These are phyloP conservation scores for Drosophila suzukii DNA, from an alignment of 1,140 invertebrate species.

Conservation along the genomic window DNA sequence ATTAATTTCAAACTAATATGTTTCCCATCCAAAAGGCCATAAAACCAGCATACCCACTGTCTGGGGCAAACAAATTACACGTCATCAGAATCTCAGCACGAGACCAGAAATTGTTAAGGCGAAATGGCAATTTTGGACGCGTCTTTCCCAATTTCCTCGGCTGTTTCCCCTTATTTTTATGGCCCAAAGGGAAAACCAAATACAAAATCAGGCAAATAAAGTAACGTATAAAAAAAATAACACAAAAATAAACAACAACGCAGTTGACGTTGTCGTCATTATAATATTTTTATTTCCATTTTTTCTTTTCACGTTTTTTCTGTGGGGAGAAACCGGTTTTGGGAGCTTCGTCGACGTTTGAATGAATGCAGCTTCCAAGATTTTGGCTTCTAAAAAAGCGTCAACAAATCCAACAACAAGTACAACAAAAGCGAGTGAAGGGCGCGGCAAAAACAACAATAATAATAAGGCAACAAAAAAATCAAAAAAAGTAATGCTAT, in stretches of 20 bases:
- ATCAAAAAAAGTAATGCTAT: slow-evolving; percentile 51
- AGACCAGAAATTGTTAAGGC: slow-evolving; percentile 38
- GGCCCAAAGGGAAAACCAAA: slow-evolving; percentile 30
- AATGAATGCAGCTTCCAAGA: slow-evolving; percentile 64
- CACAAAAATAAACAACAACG: slow-evolving; percentile 17
- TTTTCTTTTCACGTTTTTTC: slow-evolving; percentile 21
- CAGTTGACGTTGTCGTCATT: slow-evolving; percentile 49
- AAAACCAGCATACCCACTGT: slow-evolving; percentile 12
- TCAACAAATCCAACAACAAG: slow-evolving; percentile 41
- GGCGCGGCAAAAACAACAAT: slow-evolving; percentile 45
- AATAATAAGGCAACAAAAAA: slow-evolving; percentile 23
- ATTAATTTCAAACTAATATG: slow-evolving; percentile 23
- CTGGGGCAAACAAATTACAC: slow-evolving; percentile 11
- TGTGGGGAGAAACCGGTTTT: slow-evolving; percentile 62
- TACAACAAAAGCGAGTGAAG: slow-evolving; percentile 55
- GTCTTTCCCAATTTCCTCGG: slow-evolving; percentile 27
- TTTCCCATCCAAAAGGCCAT: not conserved
- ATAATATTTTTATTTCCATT: slow-evolving; percentile 49
- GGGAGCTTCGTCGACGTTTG: slow-evolving; percentile 42
- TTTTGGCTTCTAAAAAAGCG: slow-evolving; percentile 68
- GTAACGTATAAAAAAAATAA: slow-evolving; percentile 21
- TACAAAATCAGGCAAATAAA: slow-evolving; percentile 43
- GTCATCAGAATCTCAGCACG: slow-evolving; percentile 44
- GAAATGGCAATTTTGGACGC: slow-evolving; percentile 4
- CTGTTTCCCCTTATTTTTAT: slow-evolving; percentile 7